Conservation (phyloP, 2,113 vertebrate species). For the Brachypteracias leptosomus region DNA sequence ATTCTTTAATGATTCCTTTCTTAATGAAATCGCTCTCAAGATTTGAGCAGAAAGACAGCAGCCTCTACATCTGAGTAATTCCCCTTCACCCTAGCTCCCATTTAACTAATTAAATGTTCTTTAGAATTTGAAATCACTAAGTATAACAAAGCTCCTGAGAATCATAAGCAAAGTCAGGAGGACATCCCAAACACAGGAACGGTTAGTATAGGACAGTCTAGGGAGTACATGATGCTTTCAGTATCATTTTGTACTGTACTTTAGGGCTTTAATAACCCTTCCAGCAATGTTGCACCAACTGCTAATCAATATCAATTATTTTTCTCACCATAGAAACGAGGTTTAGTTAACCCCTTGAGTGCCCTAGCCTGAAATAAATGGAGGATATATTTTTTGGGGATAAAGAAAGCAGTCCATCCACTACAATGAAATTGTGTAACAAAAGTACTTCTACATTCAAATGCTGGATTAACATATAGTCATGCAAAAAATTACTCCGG, state of each 20-base stretch:
- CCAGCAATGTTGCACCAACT: constrained; percentile 60
- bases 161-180: constrained; percentile 64
- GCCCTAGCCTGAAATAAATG: neutral
- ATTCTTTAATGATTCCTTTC: neutral
- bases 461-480: neutral
- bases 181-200: constrained; percentile 60
- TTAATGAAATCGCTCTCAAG: constrained; percentile 26
- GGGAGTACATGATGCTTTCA: constrained; percentile 59
- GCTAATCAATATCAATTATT: constrained; percentile 80
- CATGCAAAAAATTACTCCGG: neutral
- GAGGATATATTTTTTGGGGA: neutral
- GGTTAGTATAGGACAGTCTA: constrained; percentile 40
- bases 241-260: constrained; percentile 64
- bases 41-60: neutral
- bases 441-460: neutral
- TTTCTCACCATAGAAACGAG: constrained; percentile 61
- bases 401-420: neutral
- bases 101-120: constrained; percentile 67
- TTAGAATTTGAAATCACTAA: constrained; percentile 60
- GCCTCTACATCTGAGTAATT: constrained; percentile 18
- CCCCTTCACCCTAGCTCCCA: constrained; percentile 22
- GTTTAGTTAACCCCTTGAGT: constrained; percentile 59
- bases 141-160: constrained; percentile 66
- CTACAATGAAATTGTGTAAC: neutral
- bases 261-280: constrained; percentile 70